Base-by-base conservation (phyloP, 1,140 invertebrate genomes). In the Calliphora vicina region DNA sequence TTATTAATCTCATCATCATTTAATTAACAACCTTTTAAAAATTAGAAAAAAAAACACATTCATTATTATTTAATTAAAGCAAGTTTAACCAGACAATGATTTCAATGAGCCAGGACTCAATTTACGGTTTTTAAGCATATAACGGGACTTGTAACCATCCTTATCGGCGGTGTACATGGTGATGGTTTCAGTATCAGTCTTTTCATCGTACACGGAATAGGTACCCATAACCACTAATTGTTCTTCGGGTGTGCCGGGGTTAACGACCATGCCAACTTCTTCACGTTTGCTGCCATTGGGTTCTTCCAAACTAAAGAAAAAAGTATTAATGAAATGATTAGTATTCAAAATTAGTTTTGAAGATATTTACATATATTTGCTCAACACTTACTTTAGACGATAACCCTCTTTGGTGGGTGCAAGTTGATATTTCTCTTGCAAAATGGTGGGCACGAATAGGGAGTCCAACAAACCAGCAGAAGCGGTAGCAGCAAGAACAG, bases 111-210 rank as follows among this genome's bases (percentile, higher is more conserved):
- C 85, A 3, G 86, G 80, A 82, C 86, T 86, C 82, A 90, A 82
- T 82, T 89, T 90, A 57, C 89, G 87, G 50, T 90, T 90, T 84
- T 88, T 90, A 20, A 87, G 85, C 81, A 83, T 71, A 73, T 88
- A 88, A 17, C 86, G 86, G 0, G 89, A 45, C 81, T 88, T 87
- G 83, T 90, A 90, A 74, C 89, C 89, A 85, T 90, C 85, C 78
- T 90, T 90, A 42, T 90, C 89, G 73, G 89, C 89, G 0, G 89
- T 90, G 82, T 90, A 90, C 86, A 89, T 89, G 25, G 87, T 87
- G 5, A 86, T 85, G 45, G 88, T 86, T 2, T 88, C 87, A 25
- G 83, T 90, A 26, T 89, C 86, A 71, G 88, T 89, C 74, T 90
- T 90, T 80, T 88, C 86, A 84, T 89, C 87, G 2, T 86, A 86